A percentile compares a stretch with the other conserved stretches of the same genome.
phyloP scores from a whole-genome alignment of 2,113 vertebrate species.

The Lamprotornis superbus region DNA sequence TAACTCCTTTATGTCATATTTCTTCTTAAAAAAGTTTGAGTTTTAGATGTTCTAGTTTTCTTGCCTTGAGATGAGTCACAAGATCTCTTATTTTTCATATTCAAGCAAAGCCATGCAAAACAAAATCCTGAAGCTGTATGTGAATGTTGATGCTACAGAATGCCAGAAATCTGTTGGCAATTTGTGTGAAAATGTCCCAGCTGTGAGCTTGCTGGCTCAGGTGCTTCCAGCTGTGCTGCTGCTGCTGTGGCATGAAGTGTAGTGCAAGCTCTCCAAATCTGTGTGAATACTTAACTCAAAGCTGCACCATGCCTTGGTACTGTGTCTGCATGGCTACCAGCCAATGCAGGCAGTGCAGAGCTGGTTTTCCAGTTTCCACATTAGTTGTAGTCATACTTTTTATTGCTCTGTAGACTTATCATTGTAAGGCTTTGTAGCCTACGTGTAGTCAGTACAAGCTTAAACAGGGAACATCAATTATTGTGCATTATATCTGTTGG shows the following conservation, averaged over 20 bases:
- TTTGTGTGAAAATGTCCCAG: neutral
- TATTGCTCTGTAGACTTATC: neutral
- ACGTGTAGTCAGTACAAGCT: neutral
- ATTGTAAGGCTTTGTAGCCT: neutral
- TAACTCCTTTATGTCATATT: neutral
- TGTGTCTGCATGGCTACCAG: neutral
- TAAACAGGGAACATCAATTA: neutral
- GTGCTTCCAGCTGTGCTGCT: neutral
- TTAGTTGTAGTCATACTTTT: neutral
- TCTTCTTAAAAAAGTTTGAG: neutral
- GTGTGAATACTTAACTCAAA: neutral
- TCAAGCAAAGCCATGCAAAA: neutral
- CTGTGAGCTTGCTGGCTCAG: neutral
- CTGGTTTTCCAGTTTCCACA: neutral
- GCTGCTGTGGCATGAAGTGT: neutral
- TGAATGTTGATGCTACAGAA: neutral
- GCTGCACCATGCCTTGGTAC: neutral
- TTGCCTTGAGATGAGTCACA: neutral
- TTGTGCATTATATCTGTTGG: neutral
- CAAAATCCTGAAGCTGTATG: neutral
- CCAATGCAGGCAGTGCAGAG: neutral
- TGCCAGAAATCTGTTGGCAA: neutral
- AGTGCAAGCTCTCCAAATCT: neutral
- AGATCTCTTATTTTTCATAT: neutral
- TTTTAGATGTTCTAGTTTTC: neutral